Base-by-base conservation (phyloP, 2,888 invertebrate genomes). In the Scaeva pyrastri region DNA sequence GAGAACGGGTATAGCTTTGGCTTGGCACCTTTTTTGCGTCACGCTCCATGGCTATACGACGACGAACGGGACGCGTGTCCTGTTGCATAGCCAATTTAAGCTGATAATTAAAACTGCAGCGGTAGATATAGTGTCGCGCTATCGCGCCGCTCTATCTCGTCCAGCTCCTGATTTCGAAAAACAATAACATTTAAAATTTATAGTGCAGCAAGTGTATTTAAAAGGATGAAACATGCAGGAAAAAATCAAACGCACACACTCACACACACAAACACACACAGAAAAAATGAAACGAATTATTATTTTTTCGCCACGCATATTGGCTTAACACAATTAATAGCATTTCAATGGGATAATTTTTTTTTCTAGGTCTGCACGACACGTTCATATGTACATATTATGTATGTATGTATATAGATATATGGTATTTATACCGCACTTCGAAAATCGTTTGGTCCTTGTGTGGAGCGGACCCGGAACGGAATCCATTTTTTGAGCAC, bases 241-340 rank as follows among this genome's bases (percentile, higher is more conserved):
- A 14, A 60, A 56, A 74, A n/a, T n/a, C n/a, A 12, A 74, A 43
- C 23, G 16, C 0, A 41, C 31, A 31, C 31, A 23, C 31, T 3
- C 14, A 26, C 26, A 21, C 1, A 55, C n/a, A 36, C 0, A 0
- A 39, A 39, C 10, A 23, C n/a, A n/a, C n/a, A 36, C 36, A 26
- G 43, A 12, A 52, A 16, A 43, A 71, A n/a, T n/a, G n/a, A 64
- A 79, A 72, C 64, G 70, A 70, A 85, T 82, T 74, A 85, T 82
- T 74, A 76, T 80, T 72, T 80, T 81, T 73, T 55, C n/a, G 73
- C 77, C 70, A 56, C 76, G 71, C 73, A 86, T 82, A 86, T 86
- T 86, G 85, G 85, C 70, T 81, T 86, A 86, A 86, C 85, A 82
- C 81, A 86, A 82, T 86, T 86, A 86, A 86, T 86, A 82, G 77